Evolutionary conservation across 2,113 vertebrate genomes (phyloP), one percentile per base, ranked within the genome.

Genomic region (Raja brachyura): DNA sequence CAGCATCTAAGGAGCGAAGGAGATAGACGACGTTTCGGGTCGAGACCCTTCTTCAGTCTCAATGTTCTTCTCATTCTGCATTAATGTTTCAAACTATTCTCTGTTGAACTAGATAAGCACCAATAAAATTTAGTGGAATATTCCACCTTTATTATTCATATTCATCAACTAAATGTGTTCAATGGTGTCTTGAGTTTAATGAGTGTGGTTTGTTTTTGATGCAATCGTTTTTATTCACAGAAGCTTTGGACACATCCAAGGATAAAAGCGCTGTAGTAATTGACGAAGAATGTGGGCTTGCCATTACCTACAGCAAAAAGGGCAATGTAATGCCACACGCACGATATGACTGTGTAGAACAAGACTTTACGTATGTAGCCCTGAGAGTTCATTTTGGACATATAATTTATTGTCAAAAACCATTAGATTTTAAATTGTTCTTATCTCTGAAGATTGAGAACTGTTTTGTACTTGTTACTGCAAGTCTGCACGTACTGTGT

Each of bases 231-330:
- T 68, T 18, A 90, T 90, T 68, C 25, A 18, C 66, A 92, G 88
- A 70, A 48, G 88, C 48, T 70, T 66, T 66, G 39, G 88, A 73
- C 48, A 33, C 31, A 92, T 9, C 88, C 20, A 92, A 92, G 31
- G 66, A 92, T 8, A 92, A 92, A 39, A 92, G 63, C 31, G 48
- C 63, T 13, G 95, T 95, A 22, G 2, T 86, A 9, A 93, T 94
- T 93, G 94, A 95, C 22, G 94, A 94, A 79, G 94, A 95, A 0
- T 94, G 48, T n/a, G 95, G 94, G 20, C 93, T 96, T 0, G 22
- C 95, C 56, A 94, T 95, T 0, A 96, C 94, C 25, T 96, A 94
- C 94, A 95, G 95, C 20, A 95, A 93, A 56, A 94, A 93, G 90
- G 61, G 85, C 0, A 79, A 93, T 0, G 94, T 96, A 94, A 94